Percentiles rank a stretch among this genome's conserved stretches.
Evolutionary conservation across 2,888 invertebrate genomes (phyloP).

Genomic region (Buathra laborator): DNA sequence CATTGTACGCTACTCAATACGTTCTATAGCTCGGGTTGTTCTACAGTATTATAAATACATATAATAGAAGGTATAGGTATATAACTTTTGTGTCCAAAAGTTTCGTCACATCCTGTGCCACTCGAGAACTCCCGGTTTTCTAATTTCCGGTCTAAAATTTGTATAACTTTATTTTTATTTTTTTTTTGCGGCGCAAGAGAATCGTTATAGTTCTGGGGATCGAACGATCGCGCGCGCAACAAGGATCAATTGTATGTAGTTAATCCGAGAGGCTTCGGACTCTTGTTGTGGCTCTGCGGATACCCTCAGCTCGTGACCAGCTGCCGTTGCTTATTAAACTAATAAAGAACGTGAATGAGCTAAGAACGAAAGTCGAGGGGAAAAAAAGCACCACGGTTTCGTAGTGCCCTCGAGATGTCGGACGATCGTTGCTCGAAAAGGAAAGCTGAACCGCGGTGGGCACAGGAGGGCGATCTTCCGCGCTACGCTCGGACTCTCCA

Average conservation of each 20-base stretch:
- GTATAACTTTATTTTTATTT: slow-evolving; percentile 2
- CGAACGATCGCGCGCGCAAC: background rate
- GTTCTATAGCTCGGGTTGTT: background rate
- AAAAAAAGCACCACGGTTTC: background rate
- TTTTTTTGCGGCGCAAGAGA: slow-evolving; percentile 4
- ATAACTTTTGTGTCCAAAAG: slow-evolving; percentile 49
- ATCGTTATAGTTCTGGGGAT: slow-evolving; percentile 13
- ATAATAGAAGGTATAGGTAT: background rate
- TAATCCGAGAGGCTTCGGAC: slow-evolving; percentile 17
- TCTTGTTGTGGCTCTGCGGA: background rate
- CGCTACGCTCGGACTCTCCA: slow-evolving; percentile 6
- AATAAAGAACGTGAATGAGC: background rate
- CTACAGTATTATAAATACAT: slow-evolving; percentile 2
- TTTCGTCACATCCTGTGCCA: slow-evolving; percentile 60
- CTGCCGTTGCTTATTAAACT: background rate
- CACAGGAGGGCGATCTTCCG: slow-evolving; percentile 25
- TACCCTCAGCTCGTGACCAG: background rate
- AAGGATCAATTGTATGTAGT: slow-evolving; percentile 35
- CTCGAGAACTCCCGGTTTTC: slow-evolving; percentile 39
- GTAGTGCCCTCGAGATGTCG: slow-evolving; percentile 40
- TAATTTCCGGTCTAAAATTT: slow-evolving; percentile 61
- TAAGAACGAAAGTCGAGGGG: slow-evolving; percentile 2
- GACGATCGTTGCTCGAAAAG: slow-evolving; percentile 38
- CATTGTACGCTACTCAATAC: slow-evolving; percentile 31
- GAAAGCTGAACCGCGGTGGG: slow-evolving; percentile 29